Conservation (phyloP, 2,888 invertebrate genomes). For the Ochlodes sylvanus region DNA sequence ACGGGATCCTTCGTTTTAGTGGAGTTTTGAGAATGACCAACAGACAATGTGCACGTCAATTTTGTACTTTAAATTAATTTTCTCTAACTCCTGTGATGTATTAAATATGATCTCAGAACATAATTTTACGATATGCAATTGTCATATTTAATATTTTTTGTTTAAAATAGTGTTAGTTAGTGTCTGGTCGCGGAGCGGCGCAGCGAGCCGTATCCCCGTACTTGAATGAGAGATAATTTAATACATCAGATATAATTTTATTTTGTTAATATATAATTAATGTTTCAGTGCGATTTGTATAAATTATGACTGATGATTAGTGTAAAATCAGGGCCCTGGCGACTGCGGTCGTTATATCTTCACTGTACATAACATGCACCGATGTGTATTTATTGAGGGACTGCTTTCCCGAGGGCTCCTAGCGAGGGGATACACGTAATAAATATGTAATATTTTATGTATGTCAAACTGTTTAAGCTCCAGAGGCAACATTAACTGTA, state of each 20-base stretch:
- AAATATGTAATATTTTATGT: constrained; percentile 53
- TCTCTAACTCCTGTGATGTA: constrained; percentile 88
- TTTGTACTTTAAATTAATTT: constrained; percentile 59
- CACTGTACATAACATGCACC: constrained; percentile 75
- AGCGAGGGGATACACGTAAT: constrained; percentile 66
- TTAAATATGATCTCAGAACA: constrained; percentile 88
- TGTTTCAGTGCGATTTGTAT: constrained; percentile 40
- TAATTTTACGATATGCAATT: constrained; percentile 81
- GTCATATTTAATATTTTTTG: constrained; percentile 77
- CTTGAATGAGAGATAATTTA: constrained; percentile 77
- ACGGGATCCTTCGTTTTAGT: constrained; percentile 43
- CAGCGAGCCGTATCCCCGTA: constrained; percentile 61
- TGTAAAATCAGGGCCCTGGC: constrained; percentile 35
- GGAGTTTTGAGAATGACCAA: constrained; percentile 37
- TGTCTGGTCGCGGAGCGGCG: constrained; percentile 42
- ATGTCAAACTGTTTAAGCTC: constrained; percentile 57
- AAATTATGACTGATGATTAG: constrained; percentile 45
- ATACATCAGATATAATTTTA: constrained; percentile 76
- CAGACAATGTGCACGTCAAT: constrained; percentile 48
- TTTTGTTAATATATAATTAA: constrained; percentile 48
- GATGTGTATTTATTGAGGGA: constrained; percentile 65
- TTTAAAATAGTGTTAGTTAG: constrained; percentile 69
- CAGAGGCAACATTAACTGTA: constrained; percentile 61
- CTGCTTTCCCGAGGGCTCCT: constrained; percentile 42
- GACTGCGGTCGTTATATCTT: constrained; percentile 45